phyloP scores from a whole-genome alignment of 1,140 invertebrate species.

The Artemia franciscana region DNA sequence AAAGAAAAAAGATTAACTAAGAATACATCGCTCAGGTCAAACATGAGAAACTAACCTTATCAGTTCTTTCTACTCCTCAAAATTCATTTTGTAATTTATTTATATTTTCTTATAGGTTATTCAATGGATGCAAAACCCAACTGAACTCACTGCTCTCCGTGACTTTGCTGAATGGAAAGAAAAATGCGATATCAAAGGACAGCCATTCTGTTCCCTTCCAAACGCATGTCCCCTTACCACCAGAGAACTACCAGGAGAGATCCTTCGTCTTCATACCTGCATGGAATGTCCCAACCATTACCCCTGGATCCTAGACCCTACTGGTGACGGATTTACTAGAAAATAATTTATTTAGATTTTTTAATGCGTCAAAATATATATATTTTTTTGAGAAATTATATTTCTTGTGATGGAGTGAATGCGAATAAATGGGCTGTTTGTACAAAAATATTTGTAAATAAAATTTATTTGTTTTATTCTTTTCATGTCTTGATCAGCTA shows the following conservation, averaged over 20 bases:
- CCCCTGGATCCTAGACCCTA: slow-evolving; percentile 81
- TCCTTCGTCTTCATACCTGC: slow-evolving; percentile 71
- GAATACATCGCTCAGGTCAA: too few species aligned
- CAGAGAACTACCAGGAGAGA: slow-evolving; percentile 64
- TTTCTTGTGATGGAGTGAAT: too few species aligned
- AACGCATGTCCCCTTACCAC: slow-evolving; percentile 73
- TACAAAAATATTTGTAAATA: too few species aligned
- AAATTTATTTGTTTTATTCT: too few species aligned
- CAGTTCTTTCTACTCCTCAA: too few species aligned
- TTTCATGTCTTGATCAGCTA: too few species aligned
- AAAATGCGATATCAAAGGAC: slow-evolving; percentile 79
- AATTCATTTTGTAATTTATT: too few species aligned
- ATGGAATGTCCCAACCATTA: slow-evolving; percentile 90
- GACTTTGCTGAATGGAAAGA: slow-evolving; percentile 90
- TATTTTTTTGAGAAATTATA: too few species aligned
- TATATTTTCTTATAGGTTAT: slow-evolving; percentile 44
- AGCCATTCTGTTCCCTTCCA: slow-evolving; percentile 69
- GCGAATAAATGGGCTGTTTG: too few species aligned
- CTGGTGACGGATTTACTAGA: slow-evolving; percentile 67
- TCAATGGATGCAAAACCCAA: slow-evolving; percentile 93
- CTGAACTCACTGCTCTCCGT: slow-evolving; percentile 53
- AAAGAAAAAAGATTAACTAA: too few species aligned
- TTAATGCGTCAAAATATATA: not conserved
- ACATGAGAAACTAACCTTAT: too few species aligned
- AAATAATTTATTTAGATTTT: slow-evolving; percentile 8